Evolutionary conservation across 30 jellyfish, hydroid and myxozoan genomes (phyloP).

Genomic region (Hydractinia echinata): DNA sequence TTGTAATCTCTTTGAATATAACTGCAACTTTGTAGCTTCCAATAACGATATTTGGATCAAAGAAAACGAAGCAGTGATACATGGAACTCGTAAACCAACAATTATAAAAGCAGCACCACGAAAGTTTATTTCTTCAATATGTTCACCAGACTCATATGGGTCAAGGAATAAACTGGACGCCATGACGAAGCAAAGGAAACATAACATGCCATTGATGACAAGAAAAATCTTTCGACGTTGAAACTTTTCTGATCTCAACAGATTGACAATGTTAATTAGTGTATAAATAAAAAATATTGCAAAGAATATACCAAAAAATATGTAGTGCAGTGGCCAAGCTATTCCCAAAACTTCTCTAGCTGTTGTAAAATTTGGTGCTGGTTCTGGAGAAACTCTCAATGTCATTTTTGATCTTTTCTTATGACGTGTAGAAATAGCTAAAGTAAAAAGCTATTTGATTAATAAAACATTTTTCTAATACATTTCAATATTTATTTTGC

Average conservation of each 20-base stretch:
- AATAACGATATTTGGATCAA: background rate
- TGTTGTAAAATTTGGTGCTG: background rate
- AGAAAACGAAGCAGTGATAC: slow-evolving; percentile 1
- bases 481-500: no score
- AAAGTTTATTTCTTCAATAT: background rate
- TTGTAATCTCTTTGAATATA: slow-evolving; percentile 5
- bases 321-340: background rate
- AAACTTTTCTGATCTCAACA: background rate
- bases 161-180: background rate
- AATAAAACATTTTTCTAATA: no score
- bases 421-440: no score
- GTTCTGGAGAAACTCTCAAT: slow-evolving; percentile 2
- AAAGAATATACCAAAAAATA: background rate
- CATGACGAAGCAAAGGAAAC: background rate
- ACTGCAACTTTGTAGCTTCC: slow-evolving; percentile 8
- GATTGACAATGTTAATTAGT: background rate
- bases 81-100: background rate
- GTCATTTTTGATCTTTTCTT: background rate
- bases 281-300: background rate
- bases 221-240: background rate
- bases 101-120: background rate
- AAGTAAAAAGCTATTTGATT: no score
- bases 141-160: slow-evolving; percentile 2
- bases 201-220: background rate
- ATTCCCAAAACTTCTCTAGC: background rate